Evolutionary conservation across 2,888 invertebrate species (phyloP).

Genomic region (Diaphora mendica): DNA sequence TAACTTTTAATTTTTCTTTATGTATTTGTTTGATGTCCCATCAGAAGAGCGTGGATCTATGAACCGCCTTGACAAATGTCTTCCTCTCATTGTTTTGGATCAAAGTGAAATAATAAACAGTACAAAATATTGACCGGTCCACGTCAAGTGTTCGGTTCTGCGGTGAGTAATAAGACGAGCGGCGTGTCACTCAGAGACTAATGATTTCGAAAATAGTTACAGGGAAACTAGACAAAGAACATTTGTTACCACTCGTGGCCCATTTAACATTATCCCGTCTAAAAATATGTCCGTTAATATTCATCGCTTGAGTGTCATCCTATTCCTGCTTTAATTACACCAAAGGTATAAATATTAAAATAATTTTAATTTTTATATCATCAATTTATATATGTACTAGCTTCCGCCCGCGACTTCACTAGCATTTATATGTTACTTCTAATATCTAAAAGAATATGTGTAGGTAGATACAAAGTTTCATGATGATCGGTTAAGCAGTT

Average conservation of each 20-base stretch:
- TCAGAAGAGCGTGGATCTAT: conserved; percentile 70
- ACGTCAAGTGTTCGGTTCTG: conserved; percentile 74
- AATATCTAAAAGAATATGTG: no score
- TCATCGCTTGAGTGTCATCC: conserved; percentile 33
- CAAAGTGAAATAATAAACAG: conserved; percentile 80
- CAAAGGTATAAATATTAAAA: background rate
- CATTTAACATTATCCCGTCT: conserved; percentile 57
- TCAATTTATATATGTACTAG: background rate
- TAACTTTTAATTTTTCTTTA: conserved; percentile 70
- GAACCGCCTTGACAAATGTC: conserved; percentile 71
- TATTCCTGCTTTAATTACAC: background rate
- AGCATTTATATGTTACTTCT: no score
- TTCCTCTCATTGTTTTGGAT: conserved; percentile 71
- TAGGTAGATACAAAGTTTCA: no score
- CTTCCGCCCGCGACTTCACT: no score
- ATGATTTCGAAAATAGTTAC: conserved; percentile 75
- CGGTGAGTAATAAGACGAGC: conserved; percentile 73
- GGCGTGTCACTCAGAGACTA: conserved; percentile 67
- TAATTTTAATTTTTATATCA: background rate
- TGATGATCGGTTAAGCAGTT: no score
- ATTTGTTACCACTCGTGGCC: conserved; percentile 57
- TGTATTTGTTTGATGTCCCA: conserved; percentile 72
- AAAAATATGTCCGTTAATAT: conserved; percentile 54
- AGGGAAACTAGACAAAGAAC: conserved; percentile 62
- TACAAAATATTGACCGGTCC: conserved; percentile 74